Conservation (phyloP, 2,888 invertebrate species). For the Lymantria monacha region DNA sequence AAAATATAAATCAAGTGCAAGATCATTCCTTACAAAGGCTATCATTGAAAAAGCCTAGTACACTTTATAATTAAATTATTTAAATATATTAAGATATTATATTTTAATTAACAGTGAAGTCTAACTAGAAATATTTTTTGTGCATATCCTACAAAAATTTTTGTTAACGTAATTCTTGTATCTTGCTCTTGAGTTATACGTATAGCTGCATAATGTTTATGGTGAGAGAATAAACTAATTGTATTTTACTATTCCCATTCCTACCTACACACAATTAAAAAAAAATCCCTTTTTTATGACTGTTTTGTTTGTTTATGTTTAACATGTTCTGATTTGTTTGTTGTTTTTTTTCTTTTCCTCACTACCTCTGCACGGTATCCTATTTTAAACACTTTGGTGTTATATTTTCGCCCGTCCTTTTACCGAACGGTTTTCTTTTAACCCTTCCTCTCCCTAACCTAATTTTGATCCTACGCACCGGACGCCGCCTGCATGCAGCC, state of each 20-base stretch:
- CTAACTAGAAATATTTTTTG: too few relatives aligned
- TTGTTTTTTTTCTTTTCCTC: constrained; percentile 77
- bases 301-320: constrained; percentile 72
- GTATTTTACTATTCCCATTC: constrained; percentile 73
- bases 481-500: constrained; percentile 88
- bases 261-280: constrained; percentile 73
- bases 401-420: constrained; percentile 62
- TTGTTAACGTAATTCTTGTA: background rate
- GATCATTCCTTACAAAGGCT: constrained; percentile 23
- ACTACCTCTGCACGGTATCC: constrained; percentile 77
- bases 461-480: constrained; percentile 68
- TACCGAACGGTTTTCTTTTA: constrained; percentile 72
- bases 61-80: background rate
- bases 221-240: constrained; percentile 77
- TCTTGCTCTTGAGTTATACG: constrained; percentile 68
- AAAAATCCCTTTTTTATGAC: constrained; percentile 53
- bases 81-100: too few relatives aligned
- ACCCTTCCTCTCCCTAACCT: constrained; percentile 50
- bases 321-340: constrained; percentile 80
- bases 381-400: constrained; percentile 69
- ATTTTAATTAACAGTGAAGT: too few relatives aligned
- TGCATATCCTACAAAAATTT: too few relatives aligned
- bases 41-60: background rate
- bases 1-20: constrained; percentile 65
- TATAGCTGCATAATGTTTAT: constrained; percentile 50